Conservation (phyloP, 2,888 invertebrate species). For the Myopa testacea region DNA sequence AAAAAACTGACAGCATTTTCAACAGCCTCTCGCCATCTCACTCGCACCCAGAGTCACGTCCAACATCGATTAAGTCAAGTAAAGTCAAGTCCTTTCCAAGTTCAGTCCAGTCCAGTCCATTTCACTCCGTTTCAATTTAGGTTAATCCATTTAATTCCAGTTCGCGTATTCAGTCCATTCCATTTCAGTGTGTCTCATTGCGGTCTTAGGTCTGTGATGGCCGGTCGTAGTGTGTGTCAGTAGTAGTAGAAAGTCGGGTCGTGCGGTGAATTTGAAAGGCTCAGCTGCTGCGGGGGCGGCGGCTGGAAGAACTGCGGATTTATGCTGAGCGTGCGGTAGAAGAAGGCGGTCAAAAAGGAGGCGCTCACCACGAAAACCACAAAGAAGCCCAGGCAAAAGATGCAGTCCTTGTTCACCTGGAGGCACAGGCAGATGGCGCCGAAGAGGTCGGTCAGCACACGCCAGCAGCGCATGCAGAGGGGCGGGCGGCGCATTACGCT, state of each 20-base stretch:
- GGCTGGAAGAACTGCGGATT: slow-evolving; percentile 48
- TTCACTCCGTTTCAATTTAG: too few relatives aligned
- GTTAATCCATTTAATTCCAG: too few relatives aligned
- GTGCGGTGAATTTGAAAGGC: neutral
- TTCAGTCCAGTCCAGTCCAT: too few relatives aligned
- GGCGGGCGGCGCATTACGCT: slow-evolving; percentile 51
- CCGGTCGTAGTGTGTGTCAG: slow-evolving; percentile 2
- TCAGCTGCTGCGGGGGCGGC: neutral
- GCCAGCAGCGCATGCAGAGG: slow-evolving; percentile 52
- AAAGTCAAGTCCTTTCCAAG: too few relatives aligned
- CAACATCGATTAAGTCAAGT: too few relatives aligned
- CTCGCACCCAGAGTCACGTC: too few relatives aligned
- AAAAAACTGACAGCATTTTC: too few relatives aligned
- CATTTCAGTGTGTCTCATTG: neutral
- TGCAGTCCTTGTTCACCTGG: slow-evolving; percentile 64
- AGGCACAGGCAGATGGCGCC: slow-evolving; percentile 51
- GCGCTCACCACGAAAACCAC: slow-evolving; percentile 63
- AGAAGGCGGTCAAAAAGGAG: slow-evolving; percentile 64
- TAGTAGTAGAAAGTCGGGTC: slow-evolving; percentile 14
- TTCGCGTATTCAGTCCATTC: neutral
- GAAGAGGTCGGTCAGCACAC: slow-evolving; percentile 49
- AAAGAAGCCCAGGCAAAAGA: slow-evolving; percentile 64
- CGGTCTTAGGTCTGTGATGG: neutral
- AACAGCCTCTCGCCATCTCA: too few relatives aligned
- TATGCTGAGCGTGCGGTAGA: slow-evolving; percentile 60